phyloP scores from a whole-genome alignment of 1,140 invertebrate genomes.

The Drosophila tristis region DNA sequence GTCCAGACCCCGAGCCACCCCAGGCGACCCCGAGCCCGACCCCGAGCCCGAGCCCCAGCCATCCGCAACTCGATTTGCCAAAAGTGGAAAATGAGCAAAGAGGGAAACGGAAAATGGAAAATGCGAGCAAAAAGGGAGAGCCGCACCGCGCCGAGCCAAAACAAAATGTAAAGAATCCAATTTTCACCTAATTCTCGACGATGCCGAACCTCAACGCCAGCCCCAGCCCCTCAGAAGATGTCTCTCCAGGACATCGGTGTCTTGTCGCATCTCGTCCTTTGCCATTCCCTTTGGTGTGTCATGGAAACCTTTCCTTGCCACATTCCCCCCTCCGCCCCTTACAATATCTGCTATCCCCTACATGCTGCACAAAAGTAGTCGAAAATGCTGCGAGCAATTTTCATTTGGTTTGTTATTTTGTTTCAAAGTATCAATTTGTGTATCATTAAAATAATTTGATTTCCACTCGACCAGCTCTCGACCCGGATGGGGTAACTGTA shows the following conservation, averaged over 20 bases:
- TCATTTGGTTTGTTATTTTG: conserved; percentile 79
- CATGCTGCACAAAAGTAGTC: conserved; percentile 39
- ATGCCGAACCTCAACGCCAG: too few relatives aligned
- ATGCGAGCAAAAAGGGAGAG: conserved; percentile 5
- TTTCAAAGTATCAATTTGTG: conserved; percentile 82
- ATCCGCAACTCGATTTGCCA: conserved; percentile 55
- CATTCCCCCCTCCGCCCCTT: conserved; percentile 10
- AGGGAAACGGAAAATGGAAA: conserved; percentile 4
- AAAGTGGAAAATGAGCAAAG: conserved; percentile 40
- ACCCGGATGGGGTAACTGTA: background rate
- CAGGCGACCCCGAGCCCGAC: too few relatives aligned
- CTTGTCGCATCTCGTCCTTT: too few relatives aligned
- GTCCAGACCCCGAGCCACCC: background rate
- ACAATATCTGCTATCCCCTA: conserved; percentile 1
- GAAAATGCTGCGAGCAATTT: conserved; percentile 66
- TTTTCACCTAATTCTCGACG: conserved; percentile 75
- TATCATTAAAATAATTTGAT: conserved; percentile 83
- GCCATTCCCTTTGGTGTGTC: conserved; percentile 1
- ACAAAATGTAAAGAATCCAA: conserved; percentile 71
- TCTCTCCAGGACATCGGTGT: conserved; percentile 3
- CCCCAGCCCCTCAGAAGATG: background rate
- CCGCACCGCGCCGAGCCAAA: background rate
- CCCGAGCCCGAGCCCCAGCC: conserved; percentile 1
- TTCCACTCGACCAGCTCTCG: conserved; percentile 53
- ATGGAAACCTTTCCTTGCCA: conserved; percentile 27